Evolutionary conservation across 2,888 invertebrate genomes (phyloP), one percentile per base, ranked within the genome.

Genomic region (Lathronympha strigana): DNA sequence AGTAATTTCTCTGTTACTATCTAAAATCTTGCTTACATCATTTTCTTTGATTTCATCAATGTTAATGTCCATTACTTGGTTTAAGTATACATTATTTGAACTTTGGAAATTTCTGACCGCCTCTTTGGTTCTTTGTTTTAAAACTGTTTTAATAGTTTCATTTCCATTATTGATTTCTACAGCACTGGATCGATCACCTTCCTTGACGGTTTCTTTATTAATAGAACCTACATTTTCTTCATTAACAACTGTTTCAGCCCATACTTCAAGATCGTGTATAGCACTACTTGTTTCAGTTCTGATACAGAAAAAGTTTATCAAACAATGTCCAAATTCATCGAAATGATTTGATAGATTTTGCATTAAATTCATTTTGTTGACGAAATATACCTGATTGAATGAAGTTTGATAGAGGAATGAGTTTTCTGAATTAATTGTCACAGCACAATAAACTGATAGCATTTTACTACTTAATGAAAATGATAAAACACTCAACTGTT

Each of bases 381-480:
- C 15, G 2, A n/a, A n/a, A 31, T 19, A 15, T 6, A 28, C 49
- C n/a, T 28, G 4, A 51, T 51, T 31, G n/a, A n/a, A 9, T 17
- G 11, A 13, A 9, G 31, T 31, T 19, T 4, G 15, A 28, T 28
- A 17, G 2, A 25, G 28, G 13, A 19, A 28, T 55, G 31, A 17
- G 13, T 55, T 17, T 25, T 43, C 15, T 1, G 17, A n/a, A 21
- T 53, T 36, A 15, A 38, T 54, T 23, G 21, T 38, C 11, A 31
- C 5, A n/a, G 21, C 38, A n/a, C 50, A 50, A 50, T 51, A 31
- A 38, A 25, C 23, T 55, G 55, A 25, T 55, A 55, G 25, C 55
- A 43, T 40, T 55, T 28, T 28, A 40, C 11, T 28, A 43, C 40
- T 55, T 55, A 55, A 55, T 55, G 55, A 55, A 55, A 43, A 55